Evolutionary conservation across 2,113 vertebrate genomes (phyloP).

Genomic region (Polypterus senegalus): DNA sequence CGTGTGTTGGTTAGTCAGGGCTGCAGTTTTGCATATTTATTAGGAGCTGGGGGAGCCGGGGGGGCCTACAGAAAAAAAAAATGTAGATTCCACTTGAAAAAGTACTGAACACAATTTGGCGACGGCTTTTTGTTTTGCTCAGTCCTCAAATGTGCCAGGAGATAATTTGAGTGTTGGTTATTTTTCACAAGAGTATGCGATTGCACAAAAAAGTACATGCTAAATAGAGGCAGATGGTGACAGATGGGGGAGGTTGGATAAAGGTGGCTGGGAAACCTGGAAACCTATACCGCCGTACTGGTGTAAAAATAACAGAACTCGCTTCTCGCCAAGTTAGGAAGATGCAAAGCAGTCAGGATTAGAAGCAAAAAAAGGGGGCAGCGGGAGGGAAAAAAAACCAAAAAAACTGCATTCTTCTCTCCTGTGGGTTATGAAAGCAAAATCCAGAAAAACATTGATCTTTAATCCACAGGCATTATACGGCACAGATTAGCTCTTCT

Average conservation of each 20-base stretch:
- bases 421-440: constrained; percentile 35
- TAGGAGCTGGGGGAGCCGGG: not conserved
- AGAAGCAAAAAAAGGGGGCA: constrained; percentile 37
- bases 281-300: constrained; percentile 86
- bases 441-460: constrained; percentile 29
- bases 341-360: constrained; percentile 63
- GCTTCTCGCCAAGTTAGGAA: constrained; percentile 78
- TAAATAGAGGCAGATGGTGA: constrained; percentile 99
- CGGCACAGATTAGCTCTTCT: too few species aligned
- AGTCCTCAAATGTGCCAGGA: constrained; percentile 85
- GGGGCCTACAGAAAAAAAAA: constrained; percentile 6
- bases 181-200: constrained; percentile 98
- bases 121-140: constrained; percentile 80
- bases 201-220: constrained; percentile 93
- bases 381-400: too few species aligned
- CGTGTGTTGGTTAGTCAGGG: not conserved
- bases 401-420: constrained; percentile 29
- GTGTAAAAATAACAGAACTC: constrained; percentile 91
- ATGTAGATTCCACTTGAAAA: constrained; percentile 55
- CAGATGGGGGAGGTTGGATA: constrained; percentile 99
- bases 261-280: constrained; percentile 95
- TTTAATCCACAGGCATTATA: too few species aligned
- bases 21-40: not conserved
- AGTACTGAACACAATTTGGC: constrained; percentile 94
- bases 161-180: constrained; percentile 98